Evolutionary conservation across 2,797 vertebrate genomes (phyloP).

Genomic region (Rallus crepitans): DNA sequence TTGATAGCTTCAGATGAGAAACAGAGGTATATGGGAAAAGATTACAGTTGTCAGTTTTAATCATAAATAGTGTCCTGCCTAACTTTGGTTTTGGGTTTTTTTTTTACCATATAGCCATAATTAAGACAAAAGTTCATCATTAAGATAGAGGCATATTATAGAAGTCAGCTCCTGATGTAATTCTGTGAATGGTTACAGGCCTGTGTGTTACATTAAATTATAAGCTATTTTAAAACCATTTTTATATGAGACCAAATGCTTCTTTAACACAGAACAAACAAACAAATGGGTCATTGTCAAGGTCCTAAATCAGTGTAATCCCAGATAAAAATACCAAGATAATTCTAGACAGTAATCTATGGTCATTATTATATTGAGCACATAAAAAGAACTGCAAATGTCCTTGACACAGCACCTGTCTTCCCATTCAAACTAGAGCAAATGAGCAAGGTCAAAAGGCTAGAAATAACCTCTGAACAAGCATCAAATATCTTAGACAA

Average conservation of each 20-base stretch:
- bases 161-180: neutral
- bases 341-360: neutral
- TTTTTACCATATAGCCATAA: neutral
- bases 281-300: neutral
- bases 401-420: neutral
- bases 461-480: neutral
- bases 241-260: neutral
- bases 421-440: neutral
- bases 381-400: accelerated
- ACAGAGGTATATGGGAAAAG: neutral
- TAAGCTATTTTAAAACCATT: neutral
- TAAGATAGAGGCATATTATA: neutral
- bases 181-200: neutral
- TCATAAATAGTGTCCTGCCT: accelerated
- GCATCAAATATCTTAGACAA: neutral
- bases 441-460: neutral
- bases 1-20: neutral
- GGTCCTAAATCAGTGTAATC: neutral
- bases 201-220: neutral
- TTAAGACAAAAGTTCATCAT: neutral
- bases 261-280: neutral
- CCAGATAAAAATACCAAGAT: neutral
- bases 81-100: neutral
- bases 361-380: neutral
- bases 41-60: neutral